Evolutionary conservation across 2,797 vertebrate species (phyloP), one percentile per base, ranked within the genome.

Genomic region (Siniperca undulata): DNA sequence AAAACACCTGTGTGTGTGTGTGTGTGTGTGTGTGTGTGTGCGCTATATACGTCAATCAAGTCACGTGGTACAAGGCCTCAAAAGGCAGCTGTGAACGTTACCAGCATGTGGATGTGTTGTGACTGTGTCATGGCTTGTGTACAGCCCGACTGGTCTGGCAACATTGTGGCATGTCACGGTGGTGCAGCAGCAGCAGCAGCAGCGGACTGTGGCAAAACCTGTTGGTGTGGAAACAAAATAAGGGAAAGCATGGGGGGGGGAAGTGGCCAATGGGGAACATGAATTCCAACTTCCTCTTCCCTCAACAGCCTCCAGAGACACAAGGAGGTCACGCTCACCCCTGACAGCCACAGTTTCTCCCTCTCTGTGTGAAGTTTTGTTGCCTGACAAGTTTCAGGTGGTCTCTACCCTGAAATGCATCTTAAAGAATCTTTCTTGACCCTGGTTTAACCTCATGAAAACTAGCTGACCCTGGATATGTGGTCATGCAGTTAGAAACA

Each of bases 261-360:
- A 94, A 94, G 85, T 90, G 64, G 46, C 84, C 77, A 69, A 91
- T 84, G 71, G 74, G 90, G 93, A 94, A 93, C 92, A 83, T 91
- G 81, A 88, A 88, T 84, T 86, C 56, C 68, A 77, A 89, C 92
- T 93, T 95, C 92, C 93, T 93, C 91, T 93, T 91, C 88, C 71
- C 64, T 89, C 85, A 91, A 90, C 88, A 90, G 83, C 80, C 53
- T 88, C 44, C 67, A 90, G 68, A 88, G 59, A 81, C 83, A 78
- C 58, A 59, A 14, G 59, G 68, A 87, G 89, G 81, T 70, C 84
- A 77, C 69, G 44, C 72, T 81, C 74, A 46, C 20, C 59, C 16
- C 64, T 70, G 70, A 58, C 36, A 59, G 61, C n/a, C n/a, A 1
- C 42, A 7, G 7, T 40, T 69, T 74, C n/a, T 34, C 70, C 16